Conservation (phyloP, 1,140 invertebrate species). For the honey bee (Apis mellifera) region Amel_HAv3.1 CM009938.2:4335501-4336000, state of each 20-base stretch:
- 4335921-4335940: not conserved
- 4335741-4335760: not conserved
- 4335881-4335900: too few species aligned
- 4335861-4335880: not conserved
- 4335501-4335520: too few species aligned
- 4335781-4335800: not conserved
- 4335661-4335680: too few species aligned
- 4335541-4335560: too few species aligned
- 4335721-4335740: not conserved
- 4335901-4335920: too few species aligned
- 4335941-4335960: not conserved
- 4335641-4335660: not conserved
- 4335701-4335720: not conserved
- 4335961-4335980: not conserved
- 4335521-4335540: too few species aligned
- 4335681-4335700: not conserved
- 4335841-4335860: not conserved
- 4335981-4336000: too few species aligned
- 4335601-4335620: not conserved
- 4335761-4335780: slow-evolving; percentile 1
- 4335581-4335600: too few species aligned
- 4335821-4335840: not conserved
- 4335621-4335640: not conserved
- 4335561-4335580: too few species aligned
- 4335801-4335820: not conserved